phyloP scores from a whole-genome alignment of 2,888 invertebrate genomes.

The Brenthis hecate region DNA sequence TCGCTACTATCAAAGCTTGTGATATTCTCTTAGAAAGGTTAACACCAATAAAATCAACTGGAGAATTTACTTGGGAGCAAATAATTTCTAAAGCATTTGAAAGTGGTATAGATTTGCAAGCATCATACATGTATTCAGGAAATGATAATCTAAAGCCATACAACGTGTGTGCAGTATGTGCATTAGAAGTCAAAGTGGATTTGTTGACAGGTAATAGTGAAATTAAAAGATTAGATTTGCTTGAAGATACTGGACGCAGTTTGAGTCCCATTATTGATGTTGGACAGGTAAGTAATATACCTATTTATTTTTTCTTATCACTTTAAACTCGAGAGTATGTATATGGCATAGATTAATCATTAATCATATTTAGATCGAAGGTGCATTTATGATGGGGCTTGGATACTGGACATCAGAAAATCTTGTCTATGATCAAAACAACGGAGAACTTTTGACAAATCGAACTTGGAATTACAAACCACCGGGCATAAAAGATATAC shows the following conservation, averaged over 20 bases:
- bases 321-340: neutral
- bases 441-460: slow-evolving; percentile 87
- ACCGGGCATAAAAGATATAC: slow-evolving; percentile 90
- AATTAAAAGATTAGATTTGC: slow-evolving; percentile 85
- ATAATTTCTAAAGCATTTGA: slow-evolving; percentile 78
- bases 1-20: slow-evolving; percentile 84
- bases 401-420: slow-evolving; percentile 91
- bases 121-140: slow-evolving; percentile 82
- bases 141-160: slow-evolving; percentile 81
- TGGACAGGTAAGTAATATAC: slow-evolving; percentile 80
- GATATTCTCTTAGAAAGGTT: slow-evolving; percentile 83
- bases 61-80: slow-evolving; percentile 82
- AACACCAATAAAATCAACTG: slow-evolving; percentile 79
- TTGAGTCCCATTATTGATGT: slow-evolving; percentile 88
- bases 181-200: slow-evolving; percentile 89
- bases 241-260: slow-evolving; percentile 88
- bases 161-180: slow-evolving; percentile 84
- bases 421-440: slow-evolving; percentile 82
- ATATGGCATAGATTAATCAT: neutral
- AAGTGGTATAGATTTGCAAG: slow-evolving; percentile 82
- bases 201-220: slow-evolving; percentile 89
- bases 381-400: slow-evolving; percentile 88
- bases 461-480: slow-evolving; percentile 92
- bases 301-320: neutral
- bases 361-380: slow-evolving; percentile 80